Base-by-base conservation (phyloP, 2,797 vertebrate species). In the Podarcis lilfordi region DNA sequence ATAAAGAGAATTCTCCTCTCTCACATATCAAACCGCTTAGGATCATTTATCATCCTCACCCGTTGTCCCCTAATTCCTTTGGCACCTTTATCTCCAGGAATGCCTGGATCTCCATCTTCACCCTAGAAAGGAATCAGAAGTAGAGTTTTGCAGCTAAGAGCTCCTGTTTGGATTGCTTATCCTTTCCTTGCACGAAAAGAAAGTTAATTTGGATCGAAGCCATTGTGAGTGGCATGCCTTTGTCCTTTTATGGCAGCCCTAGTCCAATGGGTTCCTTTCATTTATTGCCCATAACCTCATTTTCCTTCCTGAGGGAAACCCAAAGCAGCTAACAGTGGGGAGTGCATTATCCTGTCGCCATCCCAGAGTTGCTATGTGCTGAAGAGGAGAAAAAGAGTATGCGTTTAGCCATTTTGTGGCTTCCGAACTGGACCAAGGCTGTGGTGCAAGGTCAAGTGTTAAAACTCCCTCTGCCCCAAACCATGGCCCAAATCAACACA, bases 1-100 rank as follows among this genome's bases (percentile, higher is more conserved):
- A 77, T 4, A 89, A 59, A 23, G 0, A n/a, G 43, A 88, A 82
- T 17, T 81, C 55, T 79, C 69, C 43, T 45, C 27, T n/a, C 45
- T 1, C 40, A 61, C 27, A 69, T 50, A 71, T 15, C 10, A 78
- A 80, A 0, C 66, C 1, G 86, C 29, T 2, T 86, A 64, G 43
- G 35, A 9, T 86, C 23, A 61, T n/a, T 78, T 85, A 69, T 78
- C 25, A 66, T 76, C 82, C 97, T 97, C 95, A 98, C 98, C 95
- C 94, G 95, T 93, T 96, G 96, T 32, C 98, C 98, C 25, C 17
- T 95, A 95, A 95, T 92, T 91, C 98, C 98, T 96, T 98, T 98
- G 17, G 45, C 88, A 50, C 98, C 98, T n/a, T 92, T 94, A 35
- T 94, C 84, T 94, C 98, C 98, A 92, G 82, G 85, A 19, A 21